A percentile compares a stretch with the other conserved stretches of the same genome.
Evolutionary conservation across 1,140 invertebrate species (phyloP).

Genomic region (Orchestia grillus): DNA sequence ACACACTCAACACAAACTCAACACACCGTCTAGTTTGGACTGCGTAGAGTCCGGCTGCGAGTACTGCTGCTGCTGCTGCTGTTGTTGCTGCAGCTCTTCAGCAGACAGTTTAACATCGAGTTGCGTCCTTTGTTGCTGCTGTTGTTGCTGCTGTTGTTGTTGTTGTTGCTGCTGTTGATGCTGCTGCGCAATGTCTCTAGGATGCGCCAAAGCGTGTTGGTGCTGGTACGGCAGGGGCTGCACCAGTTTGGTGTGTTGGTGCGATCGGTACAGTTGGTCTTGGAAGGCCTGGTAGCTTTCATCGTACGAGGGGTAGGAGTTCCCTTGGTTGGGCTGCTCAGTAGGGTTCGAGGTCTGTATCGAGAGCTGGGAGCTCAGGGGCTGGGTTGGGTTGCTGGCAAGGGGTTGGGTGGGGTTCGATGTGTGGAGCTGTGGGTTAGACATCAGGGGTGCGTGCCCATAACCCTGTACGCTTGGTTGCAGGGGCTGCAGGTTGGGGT

Average conservation of each 20-base stretch:
- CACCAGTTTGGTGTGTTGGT: background rate
- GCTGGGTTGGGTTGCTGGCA: no score
- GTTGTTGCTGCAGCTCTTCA: no score
- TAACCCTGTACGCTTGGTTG: no score
- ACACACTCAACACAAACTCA: no score
- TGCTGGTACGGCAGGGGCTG: background rate
- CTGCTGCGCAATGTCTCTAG: no score
- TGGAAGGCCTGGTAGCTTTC: background rate
- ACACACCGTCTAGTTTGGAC: slow-evolving; percentile 52
- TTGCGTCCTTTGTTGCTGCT: background rate
- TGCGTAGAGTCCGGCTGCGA: slow-evolving; percentile 50
- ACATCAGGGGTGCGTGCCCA: no score
- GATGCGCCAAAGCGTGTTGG: background rate
- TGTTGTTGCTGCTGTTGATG: no score
- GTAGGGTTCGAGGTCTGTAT: no score
- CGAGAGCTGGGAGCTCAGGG: no score
- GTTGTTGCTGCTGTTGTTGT: background rate
- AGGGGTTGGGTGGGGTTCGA: no score
- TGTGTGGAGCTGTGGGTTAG: no score
- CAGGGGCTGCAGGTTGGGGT: no score
- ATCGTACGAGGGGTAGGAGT: background rate
- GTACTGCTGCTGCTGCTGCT: background rate
- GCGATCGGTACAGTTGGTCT: background rate
- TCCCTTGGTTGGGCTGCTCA: background rate
- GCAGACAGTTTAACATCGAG: background rate